Evolutionary conservation across 1,140 invertebrate species (phyloP), one percentile per base, ranked within the genome.

Genomic region (Cryptotermes secundus): DNA sequence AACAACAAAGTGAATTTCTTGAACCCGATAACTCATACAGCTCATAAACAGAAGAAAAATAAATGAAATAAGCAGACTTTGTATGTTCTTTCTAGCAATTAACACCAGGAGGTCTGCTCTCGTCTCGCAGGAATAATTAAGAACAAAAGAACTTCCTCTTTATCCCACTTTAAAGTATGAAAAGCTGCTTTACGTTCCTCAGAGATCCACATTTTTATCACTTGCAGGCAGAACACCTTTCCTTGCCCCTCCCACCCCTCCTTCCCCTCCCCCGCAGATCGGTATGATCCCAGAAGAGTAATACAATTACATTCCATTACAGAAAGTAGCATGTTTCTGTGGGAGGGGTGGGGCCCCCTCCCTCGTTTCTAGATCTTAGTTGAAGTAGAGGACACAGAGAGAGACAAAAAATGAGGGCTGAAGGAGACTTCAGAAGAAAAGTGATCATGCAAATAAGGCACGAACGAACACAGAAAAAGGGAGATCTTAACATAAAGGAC

Each of bases 291-390:
- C 59, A 31, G 53, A 24, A 59, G 53, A 59, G 26, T 72, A 72
- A 72, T 72, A 72, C n/a, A 72, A 72, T 72, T 72, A 72, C 59
- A 31, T 72, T 72, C 26, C n/a, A 72, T 72, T 72, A 72, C 59
- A 72, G 59, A 72, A 72, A 72, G 59, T 72, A 72, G 59, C 59
- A 72, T 72, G 59, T 72, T 72, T 26, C 26, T 72, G 26, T 31
- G 26, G 59, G 2, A 72, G 26, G 2, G 45, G 26, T 2, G n/a
- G 59, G 26, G 9, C 26, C 24, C 6, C 53, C 53, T 31, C n/a
- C 0, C 59, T 72, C 45, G 45, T 49, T 49, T 49, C 14, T 22
- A 49, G 45, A 22, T 1, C 3, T 49, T 49, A 49, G 45, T 49
- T 26, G 26, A 72, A n/a, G 26, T 4, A 72, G 59, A 72, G 26